Percentiles rank a stretch among this genome's conserved stretches.
These are phyloP conservation scores for Prochilodus magdalenae DNA, from an alignment of 2,113 vertebrate species.

Conservation along the genomic window DNA sequence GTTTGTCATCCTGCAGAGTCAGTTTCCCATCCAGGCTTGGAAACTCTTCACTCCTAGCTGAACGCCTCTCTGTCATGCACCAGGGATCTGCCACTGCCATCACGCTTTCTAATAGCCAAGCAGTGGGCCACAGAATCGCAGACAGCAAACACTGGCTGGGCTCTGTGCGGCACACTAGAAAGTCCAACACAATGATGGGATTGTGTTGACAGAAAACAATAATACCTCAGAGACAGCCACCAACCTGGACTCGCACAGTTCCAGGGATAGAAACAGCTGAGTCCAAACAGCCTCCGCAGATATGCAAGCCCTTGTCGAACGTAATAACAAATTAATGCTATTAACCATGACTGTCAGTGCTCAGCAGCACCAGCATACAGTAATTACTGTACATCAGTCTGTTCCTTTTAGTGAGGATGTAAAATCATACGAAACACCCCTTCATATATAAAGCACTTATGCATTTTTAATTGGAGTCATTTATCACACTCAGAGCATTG, in stretches of 20 bases:
- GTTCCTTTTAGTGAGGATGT: constrained; percentile 43
- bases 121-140: constrained; percentile 36
- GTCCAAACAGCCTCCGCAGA: constrained; percentile 20
- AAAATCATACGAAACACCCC: constrained; percentile 19
- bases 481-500: constrained; percentile 61
- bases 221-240: constrained; percentile 41
- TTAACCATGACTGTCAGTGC: constrained; percentile 7
- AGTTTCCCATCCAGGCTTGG: constrained; percentile 38
- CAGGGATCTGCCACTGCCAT: constrained; percentile 37
- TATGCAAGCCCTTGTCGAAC: background rate
- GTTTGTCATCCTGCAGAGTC: constrained; percentile 42
- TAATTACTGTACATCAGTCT: constrained; percentile 38
- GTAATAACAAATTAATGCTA: constrained; percentile 25
- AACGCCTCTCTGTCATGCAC: constrained; percentile 27
- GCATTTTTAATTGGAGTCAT: constrained; percentile 67
- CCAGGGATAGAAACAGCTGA: constrained; percentile 14
- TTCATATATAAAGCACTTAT: constrained; percentile 55
- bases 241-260: constrained; percentile 18
- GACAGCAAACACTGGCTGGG: constrained; percentile 32
- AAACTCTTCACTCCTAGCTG: constrained; percentile 30
- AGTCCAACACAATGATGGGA: constrained; percentile 25
- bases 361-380: constrained; percentile 12
- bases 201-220: constrained; percentile 50
- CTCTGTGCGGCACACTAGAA: constrained; percentile 4
- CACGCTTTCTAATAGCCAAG: constrained; percentile 35